Conservation (phyloP, 2,888 invertebrate species). For the Andrena dorsata region DNA sequence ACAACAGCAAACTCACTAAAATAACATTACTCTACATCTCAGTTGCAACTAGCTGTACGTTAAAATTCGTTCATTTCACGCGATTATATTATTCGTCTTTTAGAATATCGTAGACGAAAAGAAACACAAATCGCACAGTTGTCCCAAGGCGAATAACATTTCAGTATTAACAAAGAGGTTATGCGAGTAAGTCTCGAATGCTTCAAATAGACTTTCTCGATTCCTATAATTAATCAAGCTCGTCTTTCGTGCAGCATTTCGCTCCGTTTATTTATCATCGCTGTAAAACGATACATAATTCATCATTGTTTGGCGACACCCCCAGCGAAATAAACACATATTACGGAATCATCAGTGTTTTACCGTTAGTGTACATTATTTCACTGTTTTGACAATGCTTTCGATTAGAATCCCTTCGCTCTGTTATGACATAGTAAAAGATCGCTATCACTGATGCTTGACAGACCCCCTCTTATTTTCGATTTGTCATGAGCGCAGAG, state of each 20-base stretch:
- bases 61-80: background rate
- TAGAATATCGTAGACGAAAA: background rate
- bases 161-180: conserved; percentile 33
- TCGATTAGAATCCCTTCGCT: conserved; percentile 30
- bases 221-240: background rate
- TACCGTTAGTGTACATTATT: conserved; percentile 79
- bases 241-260: background rate
- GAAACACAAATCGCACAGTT: background rate
- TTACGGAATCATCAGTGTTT: conserved; percentile 42
- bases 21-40: background rate
- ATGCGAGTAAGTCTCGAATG: conserved; percentile 1
- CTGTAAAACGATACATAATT: conserved; percentile 1
- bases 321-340: conserved; percentile 17
- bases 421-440: conserved; percentile 52
- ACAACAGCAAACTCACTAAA: background rate
- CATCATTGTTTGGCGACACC: conserved; percentile 15
- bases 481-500: conserved; percentile 41
- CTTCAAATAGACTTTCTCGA: background rate
- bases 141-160: background rate
- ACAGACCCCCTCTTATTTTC: conserved; percentile 38
- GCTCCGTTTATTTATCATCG: conserved; percentile 2
- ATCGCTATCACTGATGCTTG: conserved; percentile 40
- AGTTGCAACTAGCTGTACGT: background rate
- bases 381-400: conserved; percentile 46
- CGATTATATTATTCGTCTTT: conserved; percentile 7